phyloP scores from a whole-genome alignment of 2,888 invertebrate genomes.

The Chironomus tentans region DNA sequence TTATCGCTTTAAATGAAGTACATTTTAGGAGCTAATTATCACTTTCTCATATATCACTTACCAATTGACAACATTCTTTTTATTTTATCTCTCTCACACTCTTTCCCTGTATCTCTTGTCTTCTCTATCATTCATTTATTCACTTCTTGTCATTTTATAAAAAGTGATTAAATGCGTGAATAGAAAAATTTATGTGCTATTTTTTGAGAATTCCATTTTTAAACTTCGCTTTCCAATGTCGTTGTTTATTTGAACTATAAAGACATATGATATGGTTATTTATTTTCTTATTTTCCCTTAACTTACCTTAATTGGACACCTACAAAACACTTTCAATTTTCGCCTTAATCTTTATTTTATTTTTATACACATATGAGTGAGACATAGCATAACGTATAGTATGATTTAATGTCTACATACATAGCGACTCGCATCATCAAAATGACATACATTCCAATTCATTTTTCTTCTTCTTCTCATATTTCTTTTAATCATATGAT shows the following conservation, averaged over 20 bases:
- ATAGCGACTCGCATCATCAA: not conserved
- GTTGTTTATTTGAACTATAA: not conserved
- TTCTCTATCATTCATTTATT: too few species aligned
- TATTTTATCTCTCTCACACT: not conserved
- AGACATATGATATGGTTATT: not conserved
- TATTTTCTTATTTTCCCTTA: not conserved
- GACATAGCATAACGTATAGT: not conserved
- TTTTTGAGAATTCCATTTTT: not conserved
- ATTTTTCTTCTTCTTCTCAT: not conserved
- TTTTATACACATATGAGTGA: not conserved
- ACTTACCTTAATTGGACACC: not conserved
- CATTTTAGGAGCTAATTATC: slow-evolving; percentile 10
- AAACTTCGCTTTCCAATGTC: not conserved
- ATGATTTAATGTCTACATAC: not conserved
- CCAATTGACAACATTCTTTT: not conserved
- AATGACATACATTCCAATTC: not conserved
- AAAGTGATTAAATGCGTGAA: too few species aligned
- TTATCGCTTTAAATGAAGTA: slow-evolving; percentile 1
- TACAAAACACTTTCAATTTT: slow-evolving; percentile 4
- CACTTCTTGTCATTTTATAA: too few species aligned
- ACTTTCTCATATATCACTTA: not conserved
- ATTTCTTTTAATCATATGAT: not conserved
- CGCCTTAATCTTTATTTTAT: not conserved
- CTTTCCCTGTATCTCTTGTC: not conserved
- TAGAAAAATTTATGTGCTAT: too few species aligned